A percentile compares a stretch with the other conserved stretches of the same genome.
Evolutionary conservation across 2,113 vertebrate species (phyloP).

Genomic region (Nothocercus nigrocapillus): DNA sequence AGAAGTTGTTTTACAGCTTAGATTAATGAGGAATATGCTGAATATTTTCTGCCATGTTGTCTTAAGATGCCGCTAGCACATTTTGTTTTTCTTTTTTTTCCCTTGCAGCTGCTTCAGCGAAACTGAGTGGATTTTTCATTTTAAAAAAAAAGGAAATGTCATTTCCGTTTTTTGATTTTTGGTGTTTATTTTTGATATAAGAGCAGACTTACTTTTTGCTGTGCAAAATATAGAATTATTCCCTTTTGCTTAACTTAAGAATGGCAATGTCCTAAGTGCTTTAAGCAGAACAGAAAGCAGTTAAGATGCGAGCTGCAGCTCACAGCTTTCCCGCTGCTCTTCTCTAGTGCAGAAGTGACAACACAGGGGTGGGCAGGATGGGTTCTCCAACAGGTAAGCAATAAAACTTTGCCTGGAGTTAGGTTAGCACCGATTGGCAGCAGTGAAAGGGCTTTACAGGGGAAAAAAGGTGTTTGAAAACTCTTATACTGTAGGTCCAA

Average conservation of each 20-base stretch:
- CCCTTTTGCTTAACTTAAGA: neutral
- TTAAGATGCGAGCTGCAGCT: neutral
- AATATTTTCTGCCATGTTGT: neutral
- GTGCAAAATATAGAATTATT: neutral
- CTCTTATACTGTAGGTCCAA: neutral
- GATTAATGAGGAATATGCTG: neutral
- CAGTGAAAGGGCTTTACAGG: neutral
- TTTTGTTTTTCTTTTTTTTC: neutral
- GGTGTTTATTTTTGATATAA: neutral
- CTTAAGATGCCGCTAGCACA: neutral
- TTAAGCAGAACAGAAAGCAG: rapidly evolving
- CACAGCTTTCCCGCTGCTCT: neutral
- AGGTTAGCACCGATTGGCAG: neutral
- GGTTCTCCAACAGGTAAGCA: no score
- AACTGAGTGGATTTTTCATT: neutral
- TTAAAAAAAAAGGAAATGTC: neutral
- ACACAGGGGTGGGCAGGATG: neutral
- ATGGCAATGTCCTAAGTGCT: neutral
- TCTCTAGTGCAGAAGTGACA: neutral
- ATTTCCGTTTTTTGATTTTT: neutral
- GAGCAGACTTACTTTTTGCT: neutral
- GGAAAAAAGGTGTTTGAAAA: rapidly evolving
- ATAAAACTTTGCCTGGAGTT: neutral
- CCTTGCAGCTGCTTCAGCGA: neutral
- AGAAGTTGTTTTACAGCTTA: neutral